Evolutionary conservation across 2,888 invertebrate species (phyloP), one percentile per base, ranked within the genome.

Genomic region (Hemithea aestivaria): DNA sequence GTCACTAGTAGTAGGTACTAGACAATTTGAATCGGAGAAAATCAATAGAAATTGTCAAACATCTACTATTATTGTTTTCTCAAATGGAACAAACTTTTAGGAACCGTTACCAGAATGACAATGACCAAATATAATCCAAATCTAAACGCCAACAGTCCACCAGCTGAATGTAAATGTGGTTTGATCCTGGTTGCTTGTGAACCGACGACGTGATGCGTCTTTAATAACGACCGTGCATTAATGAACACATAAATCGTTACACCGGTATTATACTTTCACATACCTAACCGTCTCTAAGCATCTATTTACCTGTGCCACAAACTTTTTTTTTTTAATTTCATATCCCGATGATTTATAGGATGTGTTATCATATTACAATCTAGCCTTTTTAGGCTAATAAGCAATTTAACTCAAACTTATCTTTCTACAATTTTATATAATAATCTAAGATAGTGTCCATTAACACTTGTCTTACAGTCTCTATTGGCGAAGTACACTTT

Each of bases 91-190:
- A 70, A 74, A 73, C 68, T 70, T 68, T 66, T 64, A 60, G n/a
- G 55, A 53, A 58, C 67, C 68, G 77, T 73, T 67, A 65, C 61
- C 56, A 65, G 83, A 80, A 84, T 84, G 69, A 79, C 80, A 84
- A 84, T 81, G 75, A 79, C 68, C 71, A 71, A 74, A 73, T 73
- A 81, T 85, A 85, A 84, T 87, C 87, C 81, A 85, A 82, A 85
- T 87, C 77, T 83, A 84, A 87, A 81, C 81, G 82, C 69, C 72
- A 67, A 62, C 65, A 65, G 25, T 7, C 62, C 67, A 67, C 73
- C 72, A 71, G 69, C 75, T 63, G 85, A 84, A 87, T 87, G 78
- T 77, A 75, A 85, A 87, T 85, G 74, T 62, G 70, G 53, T 61
- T 63, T 66, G 69, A 66, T 73, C 69, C 70, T 73, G 73, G 62